Evolutionary conservation across 2,888 invertebrate genomes (phyloP).

Genomic region (Schizaphis graminum): DNA sequence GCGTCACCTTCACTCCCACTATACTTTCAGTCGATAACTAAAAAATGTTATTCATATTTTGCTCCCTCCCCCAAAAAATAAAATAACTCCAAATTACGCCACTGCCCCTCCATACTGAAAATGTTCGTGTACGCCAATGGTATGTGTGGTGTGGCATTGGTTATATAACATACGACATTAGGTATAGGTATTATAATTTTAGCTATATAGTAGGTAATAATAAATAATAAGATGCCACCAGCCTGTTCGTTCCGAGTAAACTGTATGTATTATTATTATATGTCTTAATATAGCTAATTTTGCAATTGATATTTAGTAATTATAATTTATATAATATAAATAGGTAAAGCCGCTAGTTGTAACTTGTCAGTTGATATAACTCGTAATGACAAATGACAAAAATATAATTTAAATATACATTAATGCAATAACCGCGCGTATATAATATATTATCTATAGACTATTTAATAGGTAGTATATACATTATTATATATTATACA

Average conservation of each 20-base stretch:
- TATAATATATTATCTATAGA: too few relatives aligned
- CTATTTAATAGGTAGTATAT: background rate
- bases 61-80: background rate
- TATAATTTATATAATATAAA: background rate
- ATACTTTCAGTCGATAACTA: background rate
- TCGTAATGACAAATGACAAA: background rate
- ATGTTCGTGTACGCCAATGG: background rate
- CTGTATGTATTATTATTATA: background rate
- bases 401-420: background rate
- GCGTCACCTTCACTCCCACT: background rate
- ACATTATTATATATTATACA: background rate
- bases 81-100: background rate
- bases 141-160: background rate
- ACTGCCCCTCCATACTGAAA: background rate
- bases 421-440: too few relatives aligned
- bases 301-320: background rate
- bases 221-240: background rate
- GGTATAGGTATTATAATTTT: background rate
- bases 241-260: background rate
- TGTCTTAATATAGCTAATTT: background rate
- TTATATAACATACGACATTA: constrained; percentile 1
- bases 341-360: background rate
- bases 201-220: background rate
- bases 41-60: background rate
- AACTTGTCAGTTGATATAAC: background rate